Conservation (phyloP, 2,888 invertebrate species). For the Amblyjoppa proteus region DNA sequence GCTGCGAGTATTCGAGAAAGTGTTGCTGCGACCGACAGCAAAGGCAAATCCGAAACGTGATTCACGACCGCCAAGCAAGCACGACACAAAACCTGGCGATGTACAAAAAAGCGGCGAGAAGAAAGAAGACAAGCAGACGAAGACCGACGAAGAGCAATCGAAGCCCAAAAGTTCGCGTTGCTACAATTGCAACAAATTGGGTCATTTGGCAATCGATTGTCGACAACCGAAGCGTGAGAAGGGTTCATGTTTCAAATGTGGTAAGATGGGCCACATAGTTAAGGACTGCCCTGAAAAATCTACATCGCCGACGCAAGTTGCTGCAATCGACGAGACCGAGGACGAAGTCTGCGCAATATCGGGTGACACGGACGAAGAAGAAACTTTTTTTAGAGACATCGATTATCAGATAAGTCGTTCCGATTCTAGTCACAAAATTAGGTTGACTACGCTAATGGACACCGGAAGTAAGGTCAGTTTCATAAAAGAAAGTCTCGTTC, state of each 20-base stretch:
- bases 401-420: no score
- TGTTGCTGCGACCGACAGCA: constrained; percentile 29
- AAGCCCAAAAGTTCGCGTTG: no score
- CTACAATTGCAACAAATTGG: constrained; percentile 15
- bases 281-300: constrained; percentile 39
- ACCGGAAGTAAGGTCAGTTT: no score
- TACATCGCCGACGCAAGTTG: not conserved
- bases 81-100: constrained; percentile 1
- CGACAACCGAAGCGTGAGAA: constrained; percentile 18
- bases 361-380: not conserved
- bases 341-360: constrained; percentile 17
- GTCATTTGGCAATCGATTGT: constrained; percentile 20
- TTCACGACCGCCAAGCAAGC: not conserved
- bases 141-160: no score
- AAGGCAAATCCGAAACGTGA: constrained; percentile 35
- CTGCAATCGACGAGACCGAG: constrained; percentile 3
- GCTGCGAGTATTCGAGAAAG: constrained; percentile 55
- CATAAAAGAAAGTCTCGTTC: no score
- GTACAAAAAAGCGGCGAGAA: not conserved
- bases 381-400: no score
- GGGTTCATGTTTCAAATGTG: constrained; percentile 35
- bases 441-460: no score
- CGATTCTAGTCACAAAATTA: no score
- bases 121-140: no score
- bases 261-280: constrained; percentile 24